Percentiles rank a stretch among this genome's conserved stretches.
Evolutionary conservation across 2,797 vertebrate species (phyloP).

Genomic region (Ispidina picta): DNA sequence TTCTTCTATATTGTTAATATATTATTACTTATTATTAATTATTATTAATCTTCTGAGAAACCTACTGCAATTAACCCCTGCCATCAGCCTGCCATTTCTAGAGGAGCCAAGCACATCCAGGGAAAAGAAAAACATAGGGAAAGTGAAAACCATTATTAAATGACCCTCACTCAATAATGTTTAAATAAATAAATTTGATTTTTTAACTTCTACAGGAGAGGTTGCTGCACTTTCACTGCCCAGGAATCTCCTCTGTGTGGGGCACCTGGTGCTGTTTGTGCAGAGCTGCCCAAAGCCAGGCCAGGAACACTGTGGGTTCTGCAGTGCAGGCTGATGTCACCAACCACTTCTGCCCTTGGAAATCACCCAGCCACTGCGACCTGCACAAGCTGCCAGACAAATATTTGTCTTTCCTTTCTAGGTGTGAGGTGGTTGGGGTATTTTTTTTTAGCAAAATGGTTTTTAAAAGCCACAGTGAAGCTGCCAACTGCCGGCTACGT

Average conservation of each 20-base stretch:
- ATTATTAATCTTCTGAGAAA: no score
- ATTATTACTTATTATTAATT: no score
- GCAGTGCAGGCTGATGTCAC: not conserved
- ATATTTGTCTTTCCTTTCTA: not conserved
- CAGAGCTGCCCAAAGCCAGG: no score
- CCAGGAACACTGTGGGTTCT: not conserved
- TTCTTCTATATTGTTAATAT: no score
- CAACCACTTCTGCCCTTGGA: not conserved
- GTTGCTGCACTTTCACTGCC: no score
- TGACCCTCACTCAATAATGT: not conserved
- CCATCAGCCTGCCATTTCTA: not conserved
- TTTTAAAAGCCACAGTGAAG: not conserved
- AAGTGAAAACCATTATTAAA: not conserved
- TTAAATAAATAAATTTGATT: no score
- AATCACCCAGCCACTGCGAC: not conserved
- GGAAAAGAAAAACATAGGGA: not conserved
- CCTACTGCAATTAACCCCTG: not conserved
- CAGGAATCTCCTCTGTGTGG: no score
- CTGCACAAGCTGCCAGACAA: not conserved
- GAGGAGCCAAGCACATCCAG: not conserved
- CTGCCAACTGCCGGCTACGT: no score
- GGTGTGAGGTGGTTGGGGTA: not conserved
- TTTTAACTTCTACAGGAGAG: no score
- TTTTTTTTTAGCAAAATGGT: not conserved
- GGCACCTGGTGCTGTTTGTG: no score